Evolutionary conservation across 2,113 vertebrate genomes (phyloP).

Genomic region (Scopus umbretta): DNA sequence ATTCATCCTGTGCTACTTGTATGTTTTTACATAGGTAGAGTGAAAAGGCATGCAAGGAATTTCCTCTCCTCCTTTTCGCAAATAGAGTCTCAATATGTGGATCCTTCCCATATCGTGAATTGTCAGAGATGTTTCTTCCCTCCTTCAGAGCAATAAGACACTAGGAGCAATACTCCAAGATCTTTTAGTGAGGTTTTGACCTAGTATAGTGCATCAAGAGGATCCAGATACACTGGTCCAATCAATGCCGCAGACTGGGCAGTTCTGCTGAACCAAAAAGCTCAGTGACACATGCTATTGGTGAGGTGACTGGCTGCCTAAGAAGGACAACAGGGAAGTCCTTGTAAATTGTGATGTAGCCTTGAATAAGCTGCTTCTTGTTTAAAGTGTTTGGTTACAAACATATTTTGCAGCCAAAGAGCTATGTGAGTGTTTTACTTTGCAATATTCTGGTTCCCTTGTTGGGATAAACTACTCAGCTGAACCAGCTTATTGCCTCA

Average conservation of each 20-base stretch:
- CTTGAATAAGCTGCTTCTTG: slow-evolving; percentile 46
- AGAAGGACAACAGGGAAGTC: background rate
- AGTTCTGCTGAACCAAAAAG: background rate
- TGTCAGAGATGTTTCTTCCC: background rate
- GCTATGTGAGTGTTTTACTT: slow-evolving; percentile 44
- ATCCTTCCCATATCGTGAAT: background rate
- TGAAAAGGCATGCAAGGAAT: background rate
- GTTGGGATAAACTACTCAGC: slow-evolving; percentile 54
- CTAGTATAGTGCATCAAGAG: background rate
- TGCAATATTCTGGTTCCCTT: slow-evolving; percentile 47
- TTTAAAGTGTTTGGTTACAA: slow-evolving; percentile 49
- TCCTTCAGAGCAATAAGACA: background rate
- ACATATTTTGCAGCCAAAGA: slow-evolving; percentile 50
- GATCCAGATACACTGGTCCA: background rate
- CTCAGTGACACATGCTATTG: background rate
- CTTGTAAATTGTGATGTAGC: slow-evolving; percentile 1
- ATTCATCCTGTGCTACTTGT: background rate
- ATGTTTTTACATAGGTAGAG: background rate
- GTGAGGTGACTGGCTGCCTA: background rate
- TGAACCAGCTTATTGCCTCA: slow-evolving; percentile 62
- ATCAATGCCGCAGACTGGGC: background rate
- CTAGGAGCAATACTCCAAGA: background rate
- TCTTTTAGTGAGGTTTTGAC: background rate
- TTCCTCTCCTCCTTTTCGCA: background rate
- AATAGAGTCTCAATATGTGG: background rate